phyloP scores from a whole-genome alignment of 2,888 invertebrate genomes.

The Metalampra italica region DNA sequence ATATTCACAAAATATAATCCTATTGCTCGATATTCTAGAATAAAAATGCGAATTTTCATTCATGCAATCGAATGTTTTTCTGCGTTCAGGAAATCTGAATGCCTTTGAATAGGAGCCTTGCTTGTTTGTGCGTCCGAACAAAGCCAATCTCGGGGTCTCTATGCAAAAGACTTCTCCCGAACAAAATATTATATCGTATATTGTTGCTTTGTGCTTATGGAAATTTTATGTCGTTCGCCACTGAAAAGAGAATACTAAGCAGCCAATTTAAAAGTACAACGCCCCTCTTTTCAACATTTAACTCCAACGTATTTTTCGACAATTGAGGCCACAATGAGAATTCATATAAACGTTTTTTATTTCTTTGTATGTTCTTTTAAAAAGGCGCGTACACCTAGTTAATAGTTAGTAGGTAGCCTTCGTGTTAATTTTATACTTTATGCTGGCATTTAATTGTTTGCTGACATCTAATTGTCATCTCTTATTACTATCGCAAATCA shows the following conservation, averaged over 20 bases:
- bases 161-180: conserved; percentile 54
- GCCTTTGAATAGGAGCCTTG: conserved; percentile 52
- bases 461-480: no score
- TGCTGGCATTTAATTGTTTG: no score
- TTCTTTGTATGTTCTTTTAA: no score
- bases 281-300: conserved; percentile 21
- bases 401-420: no score
- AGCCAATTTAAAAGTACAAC: conserved; percentile 37
- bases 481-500: no score
- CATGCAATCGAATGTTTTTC: conserved; percentile 37
- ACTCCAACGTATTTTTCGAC: background rate
- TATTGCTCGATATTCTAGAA: background rate
- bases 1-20: background rate
- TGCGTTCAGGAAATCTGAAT: conserved; percentile 33
- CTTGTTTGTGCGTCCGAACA: conserved; percentile 62
- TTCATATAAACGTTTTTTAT: no score
- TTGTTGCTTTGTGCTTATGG: conserved; percentile 58
- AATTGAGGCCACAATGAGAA: no score
- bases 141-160: conserved; percentile 61
- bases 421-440: no score
- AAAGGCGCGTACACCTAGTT: no score
- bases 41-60: conserved; percentile 25
- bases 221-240: conserved; percentile 45
- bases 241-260: conserved; percentile 35
- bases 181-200: conserved; percentile 56